Conservation (phyloP, 2,113 vertebrate genomes). For the Isichthys henryi region DNA sequence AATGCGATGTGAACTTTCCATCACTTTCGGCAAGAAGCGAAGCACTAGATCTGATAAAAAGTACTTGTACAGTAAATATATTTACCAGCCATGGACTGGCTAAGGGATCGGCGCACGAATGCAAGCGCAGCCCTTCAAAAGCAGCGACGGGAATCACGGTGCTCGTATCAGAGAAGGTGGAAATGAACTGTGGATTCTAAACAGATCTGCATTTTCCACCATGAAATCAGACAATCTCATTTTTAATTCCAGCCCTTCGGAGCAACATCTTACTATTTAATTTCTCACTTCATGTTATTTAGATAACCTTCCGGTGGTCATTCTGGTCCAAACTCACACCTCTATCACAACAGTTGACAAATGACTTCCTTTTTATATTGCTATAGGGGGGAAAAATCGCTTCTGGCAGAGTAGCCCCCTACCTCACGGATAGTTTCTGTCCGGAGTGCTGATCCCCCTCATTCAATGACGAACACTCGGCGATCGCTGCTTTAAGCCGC, state of each 20-base stretch:
- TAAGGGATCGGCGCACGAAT: neutral
- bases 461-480: constrained; percentile 17
- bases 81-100: neutral
- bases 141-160: neutral
- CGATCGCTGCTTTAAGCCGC: neutral
- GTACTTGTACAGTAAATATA: neutral
- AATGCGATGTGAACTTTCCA: constrained; percentile 5
- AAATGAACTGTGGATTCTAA: neutral
- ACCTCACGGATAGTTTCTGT: constrained; percentile 32
- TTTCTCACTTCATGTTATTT: neutral
- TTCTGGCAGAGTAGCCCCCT: neutral
- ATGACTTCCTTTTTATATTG: neutral
- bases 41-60: neutral
- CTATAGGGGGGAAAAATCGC: neutral
- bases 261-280: neutral
- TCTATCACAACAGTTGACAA: neutral
- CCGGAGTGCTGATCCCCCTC: constrained; percentile 32
- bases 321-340: neutral
- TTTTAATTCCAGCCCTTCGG: neutral
- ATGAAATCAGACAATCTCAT: neutral
- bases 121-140: neutral
- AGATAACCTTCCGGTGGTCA: neutral
- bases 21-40: neutral
- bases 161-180: neutral
- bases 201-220: neutral